These are phyloP conservation scores for Sinohyriopsis cumingii DNA, from an alignment of 2,888 invertebrate genomes.

Conservation along the genomic window DNA sequence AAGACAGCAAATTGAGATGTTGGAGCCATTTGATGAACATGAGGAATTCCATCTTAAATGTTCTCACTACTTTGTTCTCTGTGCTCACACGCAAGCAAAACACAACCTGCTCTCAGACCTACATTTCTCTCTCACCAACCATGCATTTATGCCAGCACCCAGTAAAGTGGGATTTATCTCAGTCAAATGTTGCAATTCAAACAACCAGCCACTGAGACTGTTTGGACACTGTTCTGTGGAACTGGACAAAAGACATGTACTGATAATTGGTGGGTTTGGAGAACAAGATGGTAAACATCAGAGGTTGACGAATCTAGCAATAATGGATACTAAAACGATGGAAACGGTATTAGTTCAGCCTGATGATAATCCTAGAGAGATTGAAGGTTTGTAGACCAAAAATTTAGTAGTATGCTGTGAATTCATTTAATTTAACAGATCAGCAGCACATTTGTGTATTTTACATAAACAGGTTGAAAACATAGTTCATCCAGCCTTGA, in stretches of 20 bases:
- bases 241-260: constrained; percentile 23
- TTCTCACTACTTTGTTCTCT: constrained; percentile 72
- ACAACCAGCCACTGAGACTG: constrained; percentile 25
- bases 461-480: no score
- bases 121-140: no score
- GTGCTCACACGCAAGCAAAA: constrained; percentile 58
- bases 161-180: no score
- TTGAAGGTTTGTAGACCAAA: constrained; percentile 30
- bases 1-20: constrained; percentile 58
- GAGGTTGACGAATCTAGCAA: constrained; percentile 49
- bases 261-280: constrained; percentile 65
- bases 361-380: constrained; percentile 26
- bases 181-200: no score
- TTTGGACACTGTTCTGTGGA: constrained; percentile 55
- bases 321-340: constrained; percentile 37
- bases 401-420: no score
- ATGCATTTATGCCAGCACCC: no score
- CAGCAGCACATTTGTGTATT: no score
- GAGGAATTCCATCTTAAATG: constrained; percentile 75
- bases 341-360: constrained; percentile 29
- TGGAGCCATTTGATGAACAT: constrained; percentile 75
- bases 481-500: no score
- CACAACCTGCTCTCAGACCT: not conserved
- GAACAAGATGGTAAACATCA: constrained; percentile 58
- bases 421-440: not conserved